Conservation (phyloP, 2,113 vertebrate genomes). For the Scortum barcoo region DNA sequence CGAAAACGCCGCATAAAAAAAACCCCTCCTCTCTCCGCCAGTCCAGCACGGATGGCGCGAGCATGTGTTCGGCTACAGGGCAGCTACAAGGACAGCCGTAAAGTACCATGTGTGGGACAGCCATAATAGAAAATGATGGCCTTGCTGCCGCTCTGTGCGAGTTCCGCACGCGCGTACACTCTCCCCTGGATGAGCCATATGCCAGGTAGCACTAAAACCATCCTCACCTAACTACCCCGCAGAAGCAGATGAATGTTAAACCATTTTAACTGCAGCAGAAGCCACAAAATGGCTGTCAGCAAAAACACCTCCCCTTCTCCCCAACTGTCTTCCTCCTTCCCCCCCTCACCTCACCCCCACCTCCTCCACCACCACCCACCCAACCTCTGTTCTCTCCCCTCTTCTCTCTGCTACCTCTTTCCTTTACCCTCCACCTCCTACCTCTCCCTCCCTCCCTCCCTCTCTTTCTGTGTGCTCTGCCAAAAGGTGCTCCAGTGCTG, state of each 20-base stretch:
- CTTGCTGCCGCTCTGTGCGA: conserved; percentile 51
- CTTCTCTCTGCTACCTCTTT: conserved; percentile 70
- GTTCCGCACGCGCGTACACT: conserved; percentile 38
- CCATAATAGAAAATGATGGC: conserved; percentile 72
- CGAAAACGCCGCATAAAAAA: conserved; percentile 9
- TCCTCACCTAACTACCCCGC: conserved; percentile 72
- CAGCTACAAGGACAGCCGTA: conserved; percentile 59
- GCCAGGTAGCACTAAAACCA: conserved; percentile 76
- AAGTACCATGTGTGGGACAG: conserved; percentile 63
- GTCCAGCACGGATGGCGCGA: conserved; percentile 12
- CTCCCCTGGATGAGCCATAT: conserved; percentile 69
- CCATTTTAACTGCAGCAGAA: conserved; percentile 83
- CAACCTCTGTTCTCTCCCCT: conserved; percentile 71
- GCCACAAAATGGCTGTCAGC: conserved; percentile 86
- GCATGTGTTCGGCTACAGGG: conserved; percentile 47
- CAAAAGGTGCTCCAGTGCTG: conserved; percentile 87
- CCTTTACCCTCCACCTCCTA: conserved; percentile 56
- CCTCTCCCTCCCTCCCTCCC: conserved; percentile 42
- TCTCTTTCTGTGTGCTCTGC: conserved; percentile 74
- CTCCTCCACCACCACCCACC: conserved; percentile 58
- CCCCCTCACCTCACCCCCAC: conserved; percentile 70
- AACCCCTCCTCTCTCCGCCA: conserved; percentile 6
- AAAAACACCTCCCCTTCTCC: conserved; percentile 81
- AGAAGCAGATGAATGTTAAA: conserved; percentile 80
- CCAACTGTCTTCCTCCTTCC: conserved; percentile 78